Evolutionary conservation across 2,113 vertebrate genomes (phyloP).

Genomic region (Promerops cafer): DNA sequence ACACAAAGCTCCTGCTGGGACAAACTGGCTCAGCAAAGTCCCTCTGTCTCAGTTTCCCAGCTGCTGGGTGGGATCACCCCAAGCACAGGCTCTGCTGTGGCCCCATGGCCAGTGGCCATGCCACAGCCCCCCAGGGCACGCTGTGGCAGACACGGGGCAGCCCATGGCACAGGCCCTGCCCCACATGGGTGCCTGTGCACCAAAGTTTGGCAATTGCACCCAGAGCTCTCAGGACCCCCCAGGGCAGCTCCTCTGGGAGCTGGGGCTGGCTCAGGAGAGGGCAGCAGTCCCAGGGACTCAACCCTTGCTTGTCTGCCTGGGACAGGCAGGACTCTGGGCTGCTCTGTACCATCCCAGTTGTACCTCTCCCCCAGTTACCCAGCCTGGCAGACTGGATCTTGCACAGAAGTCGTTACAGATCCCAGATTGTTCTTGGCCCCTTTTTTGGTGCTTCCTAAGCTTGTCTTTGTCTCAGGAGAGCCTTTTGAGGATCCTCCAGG

Average conservation of each 20-base stretch:
- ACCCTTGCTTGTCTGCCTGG: background rate
- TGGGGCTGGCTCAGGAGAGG: background rate
- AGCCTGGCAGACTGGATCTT: background rate
- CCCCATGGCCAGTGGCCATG: background rate
- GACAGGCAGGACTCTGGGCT: background rate
- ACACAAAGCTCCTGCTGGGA: background rate
- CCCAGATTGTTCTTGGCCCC: background rate
- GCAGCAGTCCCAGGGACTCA: background rate
- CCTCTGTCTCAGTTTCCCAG: background rate
- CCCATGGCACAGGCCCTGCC: background rate
- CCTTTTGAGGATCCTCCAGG: background rate
- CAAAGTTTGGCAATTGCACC: background rate
- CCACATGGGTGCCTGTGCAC: background rate
- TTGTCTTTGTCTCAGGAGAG: background rate
- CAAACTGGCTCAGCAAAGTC: background rate
- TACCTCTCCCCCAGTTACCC: background rate
- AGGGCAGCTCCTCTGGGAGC: background rate
- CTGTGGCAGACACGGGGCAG: background rate
- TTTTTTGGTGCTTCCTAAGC: background rate
- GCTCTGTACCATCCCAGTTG: background rate
- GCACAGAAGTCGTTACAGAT: background rate
- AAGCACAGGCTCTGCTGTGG: background rate
- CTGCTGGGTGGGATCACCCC: background rate
- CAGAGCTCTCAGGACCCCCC: background rate
- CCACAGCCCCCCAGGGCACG: rapidly evolving